Evolutionary conservation across 2,797 vertebrate genomes (phyloP), one percentile per base, ranked within the genome.

Genomic region (Danio choprae): DNA sequence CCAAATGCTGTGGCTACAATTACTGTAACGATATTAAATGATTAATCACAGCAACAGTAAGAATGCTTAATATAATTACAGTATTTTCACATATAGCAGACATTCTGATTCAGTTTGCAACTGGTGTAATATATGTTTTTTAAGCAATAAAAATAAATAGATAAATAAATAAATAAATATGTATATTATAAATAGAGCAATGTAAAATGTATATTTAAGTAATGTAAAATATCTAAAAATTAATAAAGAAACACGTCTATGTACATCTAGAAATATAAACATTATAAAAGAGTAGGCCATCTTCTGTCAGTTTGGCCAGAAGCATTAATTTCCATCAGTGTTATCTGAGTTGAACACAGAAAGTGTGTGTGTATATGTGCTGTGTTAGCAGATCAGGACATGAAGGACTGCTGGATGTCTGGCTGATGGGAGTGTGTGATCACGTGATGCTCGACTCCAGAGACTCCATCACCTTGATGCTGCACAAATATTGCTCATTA

Each of bases 401-500:
- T 71, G 36, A 15, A 71, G 9, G 50, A 68, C 87, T 58, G 46
- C 46, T 53, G 48, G 29, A 29, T 29, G 29, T 29, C 29, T 50
- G 29, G 29, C n/a, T 70, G 67, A 83, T 43, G 82, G 78, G 77
- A 72, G 53, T 73, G 71, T 77, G 81, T 81, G 77, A 78, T 73
- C 82, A 59, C 67, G 74, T 84, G 83, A 89, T 83, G 40, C 56
- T 36, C 1, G 58, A 76, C 86, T 89, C 84, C 83, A 85, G 88
- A 85, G 87, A 77, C 84, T 81, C 85, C 84, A 55, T 89, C 88
- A 88, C 86, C 89, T 82, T 20, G 55, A 63, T 74, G 87, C 90
- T 91, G 88, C 88, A 92, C 91, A 93, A 93, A 92, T 91, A 92
- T 91, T 90, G 87, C 89, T 92, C 89, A 91, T 93, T 94, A 92